Percentiles rank a stretch among this genome's conserved stretches.
Evolutionary conservation across 2,888 invertebrate genomes (phyloP).

Genomic region (Drosophila longiperda): DNA sequence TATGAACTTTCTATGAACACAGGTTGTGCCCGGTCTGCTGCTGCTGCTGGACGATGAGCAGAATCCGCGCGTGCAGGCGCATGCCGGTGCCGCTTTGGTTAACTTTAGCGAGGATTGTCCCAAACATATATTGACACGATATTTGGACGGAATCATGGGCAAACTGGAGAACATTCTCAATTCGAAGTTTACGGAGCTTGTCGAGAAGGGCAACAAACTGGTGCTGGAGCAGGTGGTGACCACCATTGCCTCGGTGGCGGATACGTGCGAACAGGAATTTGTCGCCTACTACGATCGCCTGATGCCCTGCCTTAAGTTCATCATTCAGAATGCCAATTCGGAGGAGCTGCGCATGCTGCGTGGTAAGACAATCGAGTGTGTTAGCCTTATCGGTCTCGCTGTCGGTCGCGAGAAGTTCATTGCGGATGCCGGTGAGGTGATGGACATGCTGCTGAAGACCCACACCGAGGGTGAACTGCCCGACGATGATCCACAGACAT

Average conservation of each 20-base stretch:
- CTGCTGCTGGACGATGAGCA: conserved; percentile 94
- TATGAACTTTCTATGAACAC: not conserved
- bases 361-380: conserved; percentile 99
- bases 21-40: conserved; percentile 95
- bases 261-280: conserved; percentile 98
- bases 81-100: conserved; percentile 96
- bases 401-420: conserved; percentile 94
- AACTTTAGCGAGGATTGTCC: conserved; percentile 99
- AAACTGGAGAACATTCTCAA: conserved; percentile 96
- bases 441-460: conserved; percentile 96
- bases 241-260: conserved; percentile 99
- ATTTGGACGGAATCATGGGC: conserved; percentile 95
- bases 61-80: conserved; percentile 95
- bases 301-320: conserved; percentile 98
- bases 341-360: conserved; percentile 95
- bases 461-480: conserved; percentile 94
- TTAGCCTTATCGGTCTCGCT: conserved; percentile 97
- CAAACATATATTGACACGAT: conserved; percentile 95
- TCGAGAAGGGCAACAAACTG: conserved; percentile 97
- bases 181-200: conserved; percentile 96
- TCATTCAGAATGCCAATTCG: conserved; percentile 96
- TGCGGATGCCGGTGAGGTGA: conserved; percentile 96
- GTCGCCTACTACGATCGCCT: conserved; percentile 96
- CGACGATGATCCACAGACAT: conserved; percentile 98
- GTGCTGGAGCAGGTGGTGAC: conserved; percentile 98